Evolutionary conservation across 1,140 invertebrate species (phyloP).

Genomic region (Tetraneura akinire): DNA sequence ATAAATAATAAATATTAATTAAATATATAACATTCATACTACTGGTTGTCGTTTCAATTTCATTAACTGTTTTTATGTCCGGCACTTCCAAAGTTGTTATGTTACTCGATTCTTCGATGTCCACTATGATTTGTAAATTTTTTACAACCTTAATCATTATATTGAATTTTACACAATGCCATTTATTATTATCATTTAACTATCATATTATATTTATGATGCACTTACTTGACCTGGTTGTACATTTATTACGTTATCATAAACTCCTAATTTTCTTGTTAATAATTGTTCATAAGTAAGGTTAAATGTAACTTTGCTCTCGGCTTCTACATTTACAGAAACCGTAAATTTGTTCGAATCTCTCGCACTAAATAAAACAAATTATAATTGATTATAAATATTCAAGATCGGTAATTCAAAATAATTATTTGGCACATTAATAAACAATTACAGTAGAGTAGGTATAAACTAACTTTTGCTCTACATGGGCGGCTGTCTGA

Average conservation of each 20-base stretch:
- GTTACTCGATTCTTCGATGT: constrained; percentile 64
- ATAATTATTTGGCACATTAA: too few species aligned
- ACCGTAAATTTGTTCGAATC: constrained; percentile 69
- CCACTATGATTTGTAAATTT: constrained; percentile 64
- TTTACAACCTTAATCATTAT: constrained; percentile 60
- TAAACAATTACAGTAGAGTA: too few species aligned
- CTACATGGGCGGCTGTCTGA: constrained; percentile 65
- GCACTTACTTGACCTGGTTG: constrained; percentile 62
- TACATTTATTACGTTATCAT: constrained; percentile 67
- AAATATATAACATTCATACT: constrained; percentile 32
- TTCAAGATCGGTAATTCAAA: too few species aligned
- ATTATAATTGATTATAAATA: not conserved
- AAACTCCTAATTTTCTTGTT: constrained; percentile 62
- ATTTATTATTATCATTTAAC: not conserved
- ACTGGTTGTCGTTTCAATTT: constrained; percentile 59
- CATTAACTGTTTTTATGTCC: constrained; percentile 65
- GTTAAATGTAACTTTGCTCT: constrained; percentile 65
- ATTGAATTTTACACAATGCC: not conserved
- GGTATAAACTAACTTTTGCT: constrained; percentile 59
- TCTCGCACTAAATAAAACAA: constrained; percentile 61
- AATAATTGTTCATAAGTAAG: constrained; percentile 70
- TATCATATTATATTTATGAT: not conserved
- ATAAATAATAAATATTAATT: not conserved
- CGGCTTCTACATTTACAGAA: constrained; percentile 66
- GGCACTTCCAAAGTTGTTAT: constrained; percentile 64